Base-by-base conservation (phyloP, 2,113 vertebrate species). In the Odontophorus gujanensis region DNA sequence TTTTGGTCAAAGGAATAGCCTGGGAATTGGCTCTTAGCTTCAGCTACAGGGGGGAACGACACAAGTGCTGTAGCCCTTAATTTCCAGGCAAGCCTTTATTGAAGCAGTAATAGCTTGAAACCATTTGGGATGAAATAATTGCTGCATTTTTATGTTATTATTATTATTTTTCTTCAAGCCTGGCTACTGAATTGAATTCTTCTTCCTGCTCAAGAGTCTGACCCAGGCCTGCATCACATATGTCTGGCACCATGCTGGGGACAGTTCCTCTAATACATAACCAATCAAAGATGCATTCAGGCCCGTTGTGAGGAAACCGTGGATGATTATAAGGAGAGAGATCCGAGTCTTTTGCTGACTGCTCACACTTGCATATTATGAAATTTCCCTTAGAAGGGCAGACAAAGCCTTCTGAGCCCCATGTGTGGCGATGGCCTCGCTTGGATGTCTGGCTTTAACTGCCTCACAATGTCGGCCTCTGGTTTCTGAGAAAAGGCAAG, bases 251-350 rank as follows among this genome's bases (percentile, higher is more conserved):
- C 97, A 97, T 47, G 93, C 96, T 97, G 98, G 84, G 96, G 93
- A 92, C 38, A 78, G 96, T 97, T 97, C 96, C 94, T 95, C 97
- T 97, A 97, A 97, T 96, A 97, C 94, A 93, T 93, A 97, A 97
- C 97, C 97, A 97, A 97, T 98, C 98, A 98, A 97, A 98, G 97
- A 97, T 92, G 96, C 78, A 97, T 98, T 98, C 97, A 98, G 93
- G 93, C 96, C 91, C 51, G 93, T 97, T 97, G 96, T 98, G 95
- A 96, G 95, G 90, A 91, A 92, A 81, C 90, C 6, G 4, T 38
- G 80, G 73, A 93, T 96, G 97, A 90, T 95, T 95, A 87, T 69
- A 91, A 96, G 74, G 80, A 85, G 26, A 95, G 91, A 94, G 87
- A 96, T 96, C 92, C 93, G 94, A 96, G 95, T 93, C 96, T 96